Evolutionary conservation across 2,113 vertebrate species (phyloP).

Genomic region (Ammodytes dubius): DNA sequence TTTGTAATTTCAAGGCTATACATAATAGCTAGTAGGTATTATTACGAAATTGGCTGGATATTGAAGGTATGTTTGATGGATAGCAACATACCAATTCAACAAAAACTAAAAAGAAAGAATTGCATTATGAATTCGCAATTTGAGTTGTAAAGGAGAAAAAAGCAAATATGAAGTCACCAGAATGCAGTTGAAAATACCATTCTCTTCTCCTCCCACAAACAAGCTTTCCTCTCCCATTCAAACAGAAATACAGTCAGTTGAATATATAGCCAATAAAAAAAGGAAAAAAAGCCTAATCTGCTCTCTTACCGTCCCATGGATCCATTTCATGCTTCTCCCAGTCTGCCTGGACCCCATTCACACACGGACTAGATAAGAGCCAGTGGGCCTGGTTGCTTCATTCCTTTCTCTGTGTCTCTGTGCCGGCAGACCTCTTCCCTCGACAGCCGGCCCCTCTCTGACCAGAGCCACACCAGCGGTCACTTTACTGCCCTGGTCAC

Average conservation of each 20-base stretch:
- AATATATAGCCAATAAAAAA: background rate
- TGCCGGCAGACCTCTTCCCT: slow-evolving; percentile 70
- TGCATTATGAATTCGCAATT: too few relatives aligned
- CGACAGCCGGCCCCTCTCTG: slow-evolving; percentile 84
- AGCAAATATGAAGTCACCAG: background rate
- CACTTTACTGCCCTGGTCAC: slow-evolving; percentile 93
- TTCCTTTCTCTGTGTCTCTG: slow-evolving; percentile 65
- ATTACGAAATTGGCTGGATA: background rate
- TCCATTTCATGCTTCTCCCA: slow-evolving; percentile 93
- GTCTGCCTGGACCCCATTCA: slow-evolving; percentile 89
- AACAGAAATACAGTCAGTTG: slow-evolving; percentile 2
- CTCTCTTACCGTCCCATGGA: slow-evolving; percentile 93
- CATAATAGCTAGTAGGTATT: background rate
- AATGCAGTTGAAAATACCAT: background rate
- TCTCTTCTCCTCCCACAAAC: background rate
- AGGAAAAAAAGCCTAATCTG: background rate
- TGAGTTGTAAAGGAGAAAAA: background rate
- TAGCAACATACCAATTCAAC: background rate
- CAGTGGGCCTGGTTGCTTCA: slow-evolving; percentile 79
- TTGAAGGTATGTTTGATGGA: background rate
- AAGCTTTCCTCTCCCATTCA: background rate
- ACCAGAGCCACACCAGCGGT: slow-evolving; percentile 88
- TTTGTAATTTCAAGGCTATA: background rate
- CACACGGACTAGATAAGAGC: slow-evolving; percentile 81
- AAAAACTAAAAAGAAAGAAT: background rate